Base-by-base conservation (phyloP, 2,113 vertebrate genomes). In the Mesoclemmys tuberculata region DNA sequence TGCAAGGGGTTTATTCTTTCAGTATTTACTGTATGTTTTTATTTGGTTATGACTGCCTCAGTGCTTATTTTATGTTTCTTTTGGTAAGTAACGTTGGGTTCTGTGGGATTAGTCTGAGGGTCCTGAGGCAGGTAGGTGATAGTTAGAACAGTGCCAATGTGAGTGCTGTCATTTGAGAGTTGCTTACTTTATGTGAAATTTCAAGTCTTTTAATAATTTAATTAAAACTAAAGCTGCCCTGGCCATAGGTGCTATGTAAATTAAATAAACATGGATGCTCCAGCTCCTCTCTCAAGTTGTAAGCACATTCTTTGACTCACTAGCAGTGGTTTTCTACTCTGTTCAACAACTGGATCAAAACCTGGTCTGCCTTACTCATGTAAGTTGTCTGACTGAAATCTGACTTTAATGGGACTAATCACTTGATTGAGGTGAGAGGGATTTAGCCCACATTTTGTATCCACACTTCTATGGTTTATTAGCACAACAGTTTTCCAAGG, bases 401-500 rank as follows among this genome's bases (percentile, higher is more conserved):
- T 84, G 54, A 88, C 21, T 90, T 92, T 54, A 74, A 54, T 55
- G 29, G 80, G 31, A 51, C 4, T 75, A 8, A 1, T 75, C 27
- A 29, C 35, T 85, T 88, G 44, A 78, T 81, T 91, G 75, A 93
- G 64, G 82, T 12, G 82, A 80, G 26, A 44, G 9, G 55, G 85
- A 38, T 68, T 80, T 82, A 26, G 19, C 64, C 61, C 89, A 21
- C 10, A n/a, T 93, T 91, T 96, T 77, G 74, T 56, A 89, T 75
- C 24, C 38, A 31, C 58, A 35, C 6, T 75, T 89, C 3, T 31
- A 41, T 26, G 5, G 4, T 85, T 96, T 87, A 27, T 7, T 90
- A 3, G 16, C n/a, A 55, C 54, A 56, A 21, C 41, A 2, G 52
- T 96, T 91, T 94, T n/a, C 61, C 41, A n/a, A 21, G 64, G 6